A percentile compares a stretch with the other conserved stretches of the same genome.
These are phyloP conservation scores for Lycia hirtaria DNA, from an alignment of 2,888 invertebrate species.

Conservation along the genomic window DNA sequence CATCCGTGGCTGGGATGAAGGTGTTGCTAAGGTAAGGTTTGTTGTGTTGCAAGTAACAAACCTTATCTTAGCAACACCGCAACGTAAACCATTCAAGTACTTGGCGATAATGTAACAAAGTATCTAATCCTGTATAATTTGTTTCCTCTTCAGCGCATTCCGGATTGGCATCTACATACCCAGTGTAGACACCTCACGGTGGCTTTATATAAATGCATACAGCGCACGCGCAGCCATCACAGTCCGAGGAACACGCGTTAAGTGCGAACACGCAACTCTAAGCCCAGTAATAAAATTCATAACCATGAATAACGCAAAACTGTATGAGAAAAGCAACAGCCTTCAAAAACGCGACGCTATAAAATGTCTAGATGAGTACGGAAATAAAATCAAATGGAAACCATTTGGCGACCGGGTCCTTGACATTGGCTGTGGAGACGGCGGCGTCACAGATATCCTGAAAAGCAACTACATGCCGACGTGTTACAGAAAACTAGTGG, in stretches of 20 bases:
- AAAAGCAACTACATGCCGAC: constrained; percentile 84
- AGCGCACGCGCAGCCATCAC: constrained; percentile 59
- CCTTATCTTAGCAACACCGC: too few relatives aligned
- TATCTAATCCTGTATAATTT: constrained; percentile 18
- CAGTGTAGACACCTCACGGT: constrained; percentile 48
- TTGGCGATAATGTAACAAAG: constrained; percentile 17
- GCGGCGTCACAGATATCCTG: constrained; percentile 87
- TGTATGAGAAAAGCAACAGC: constrained; percentile 88
- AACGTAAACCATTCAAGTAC: neutral
- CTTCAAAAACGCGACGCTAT: constrained; percentile 87
- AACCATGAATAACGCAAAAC: constrained; percentile 85
- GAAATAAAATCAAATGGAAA: constrained; percentile 84
- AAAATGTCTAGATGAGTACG: constrained; percentile 87
- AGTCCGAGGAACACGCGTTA: constrained; percentile 70
- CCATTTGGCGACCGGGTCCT: constrained; percentile 77
- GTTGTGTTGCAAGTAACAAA: too few relatives aligned
- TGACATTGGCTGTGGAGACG: constrained; percentile 92
- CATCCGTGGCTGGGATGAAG: constrained; percentile 98
- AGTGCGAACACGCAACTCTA: constrained; percentile 62
- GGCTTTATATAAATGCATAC: constrained; percentile 74
- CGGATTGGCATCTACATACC: constrained; percentile 19
- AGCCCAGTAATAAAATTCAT: constrained; percentile 41
- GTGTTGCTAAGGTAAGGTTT: constrained; percentile 81
- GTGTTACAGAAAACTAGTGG: constrained; percentile 82
- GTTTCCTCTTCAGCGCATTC: constrained; percentile 20